Evolutionary conservation across 2,113 vertebrate genomes (phyloP).

Genomic region (Cettia cetti): DNA sequence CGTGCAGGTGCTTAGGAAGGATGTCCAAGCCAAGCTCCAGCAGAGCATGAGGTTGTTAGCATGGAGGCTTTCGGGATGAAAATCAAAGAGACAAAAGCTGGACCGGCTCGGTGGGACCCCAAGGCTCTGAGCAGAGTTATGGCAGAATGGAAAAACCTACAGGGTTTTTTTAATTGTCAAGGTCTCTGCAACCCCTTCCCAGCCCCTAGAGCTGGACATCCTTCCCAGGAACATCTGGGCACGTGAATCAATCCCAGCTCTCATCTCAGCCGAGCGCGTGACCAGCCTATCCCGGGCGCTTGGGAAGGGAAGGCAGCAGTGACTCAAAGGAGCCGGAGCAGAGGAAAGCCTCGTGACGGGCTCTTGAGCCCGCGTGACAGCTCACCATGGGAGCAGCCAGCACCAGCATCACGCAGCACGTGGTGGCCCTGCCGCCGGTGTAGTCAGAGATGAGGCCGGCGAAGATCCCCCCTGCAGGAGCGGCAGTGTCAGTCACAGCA

Average conservation of each 20-base stretch:
- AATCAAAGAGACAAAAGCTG: background rate
- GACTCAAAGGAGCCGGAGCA: background rate
- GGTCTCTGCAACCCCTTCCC: background rate
- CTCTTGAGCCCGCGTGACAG: rapidly evolving
- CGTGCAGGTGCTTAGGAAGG: background rate
- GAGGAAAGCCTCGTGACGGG: background rate
- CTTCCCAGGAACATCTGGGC: background rate
- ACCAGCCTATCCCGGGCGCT: rapidly evolving
- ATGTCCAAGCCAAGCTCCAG: background rate
- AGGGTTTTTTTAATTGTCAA: background rate
- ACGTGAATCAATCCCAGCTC: background rate
- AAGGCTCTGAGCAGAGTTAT: background rate
- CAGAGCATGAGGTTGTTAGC: background rate
- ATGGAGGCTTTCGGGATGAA: background rate
- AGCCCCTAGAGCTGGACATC: background rate
- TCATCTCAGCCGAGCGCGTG: rapidly evolving
- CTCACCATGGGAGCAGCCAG: slow-evolving; percentile 90
- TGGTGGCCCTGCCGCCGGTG: slow-evolving; percentile 85
- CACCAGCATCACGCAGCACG: slow-evolving; percentile 89
- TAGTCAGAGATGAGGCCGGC: slow-evolving; percentile 91
- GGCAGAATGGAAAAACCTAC: background rate
- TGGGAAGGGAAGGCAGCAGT: background rate
- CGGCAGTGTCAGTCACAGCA: background rate
- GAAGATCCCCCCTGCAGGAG: slow-evolving; percentile 83
- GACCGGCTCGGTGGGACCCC: rapidly evolving